phyloP scores from a whole-genome alignment of 2,888 invertebrate species.

The Desoria tigrina region DNA sequence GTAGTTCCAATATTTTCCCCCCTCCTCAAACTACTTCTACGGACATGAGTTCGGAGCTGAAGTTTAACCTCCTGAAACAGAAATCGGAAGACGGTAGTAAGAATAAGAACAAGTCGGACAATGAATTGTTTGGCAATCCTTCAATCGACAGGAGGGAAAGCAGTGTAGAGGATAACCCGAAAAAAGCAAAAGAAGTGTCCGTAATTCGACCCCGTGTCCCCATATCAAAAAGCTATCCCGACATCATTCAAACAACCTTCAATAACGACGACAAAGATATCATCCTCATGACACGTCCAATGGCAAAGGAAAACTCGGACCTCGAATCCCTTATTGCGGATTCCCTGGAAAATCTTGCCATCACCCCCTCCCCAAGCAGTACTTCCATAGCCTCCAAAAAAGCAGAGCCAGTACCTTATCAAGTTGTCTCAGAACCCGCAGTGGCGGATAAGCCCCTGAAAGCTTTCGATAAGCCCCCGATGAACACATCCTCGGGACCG shows the following conservation, averaged over 20 bases:
- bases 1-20: too few relatives aligned
- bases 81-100: neutral
- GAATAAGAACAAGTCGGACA: neutral
- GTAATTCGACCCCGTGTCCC: slow-evolving; percentile 45
- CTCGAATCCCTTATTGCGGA: slow-evolving; percentile 46
- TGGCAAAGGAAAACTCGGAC: slow-evolving; percentile 40
- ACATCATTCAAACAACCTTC: slow-evolving; percentile 48
- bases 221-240: slow-evolving; percentile 52
- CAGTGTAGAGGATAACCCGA: neutral
- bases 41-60: neutral
- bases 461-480: slow-evolving; percentile 31
- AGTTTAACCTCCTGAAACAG: neutral
- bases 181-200: neutral
- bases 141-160: too few relatives aligned
- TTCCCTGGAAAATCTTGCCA: slow-evolving; percentile 44
- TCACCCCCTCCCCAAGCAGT: neutral
- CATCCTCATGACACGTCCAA: slow-evolving; percentile 21
- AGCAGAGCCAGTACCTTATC: neutral
- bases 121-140: too few relatives aligned
- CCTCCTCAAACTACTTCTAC: too few relatives aligned
- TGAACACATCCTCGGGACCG: slow-evolving; percentile 2
- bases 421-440: neutral
- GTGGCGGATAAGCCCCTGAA: slow-evolving; percentile 22
- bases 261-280: slow-evolving; percentile 31
- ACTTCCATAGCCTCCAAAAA: neutral